Evolutionary conservation across 1,140 invertebrate genomes (phyloP), one percentile per base, ranked within the genome.

Genomic region (Batillaria attramentaria): DNA sequence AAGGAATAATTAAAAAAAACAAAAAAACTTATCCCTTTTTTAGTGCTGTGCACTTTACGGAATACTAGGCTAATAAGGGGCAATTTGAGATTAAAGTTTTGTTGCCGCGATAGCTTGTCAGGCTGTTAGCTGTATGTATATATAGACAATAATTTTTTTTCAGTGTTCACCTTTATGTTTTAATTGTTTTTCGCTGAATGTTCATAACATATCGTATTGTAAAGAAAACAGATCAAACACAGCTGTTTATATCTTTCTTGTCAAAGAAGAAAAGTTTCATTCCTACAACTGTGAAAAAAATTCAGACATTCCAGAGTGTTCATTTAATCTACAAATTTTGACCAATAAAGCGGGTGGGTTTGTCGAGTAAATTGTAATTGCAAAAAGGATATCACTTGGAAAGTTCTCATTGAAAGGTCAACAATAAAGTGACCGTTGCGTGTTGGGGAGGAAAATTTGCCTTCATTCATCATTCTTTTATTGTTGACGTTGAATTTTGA

Each of bases 1-100:
- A 33, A 3, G 31, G 62, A 3, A 10, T 18, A 13, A 66, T 18
- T 8, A 37, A 3, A 33, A 8, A 37, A 8, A 35, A 35, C 33
- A 66, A 24, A 35, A 66, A 66, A 66, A 66, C 35, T 66, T 18
- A n/a, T n/a, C n/a, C n/a, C n/a, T n/a, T 66, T 5, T 10, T 66
- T 31, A n/a, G 8, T 62, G 6, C 6, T 62, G 13, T 62, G 57
- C 39, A 4, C 24, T 66, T 33, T 66, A 37, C 24, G 4, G 4
- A 8, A 35, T 37, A 35, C 8, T 13, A 13, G 6, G 6, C 18
- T 8, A 6, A 62, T 62, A 18, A n/a, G 57, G 8, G 57, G 18
- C 31, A 28, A 8, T 28, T n/a, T 28, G 28, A n/a, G 6, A 6
- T 24, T 24, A 60, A 6, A n/a, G 24, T 31, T 60, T 24, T 24